These are phyloP conservation scores for Sturnira hondurensis DNA, from an alignment of 2,113 vertebrate species.

Conservation along the genomic window DNA sequence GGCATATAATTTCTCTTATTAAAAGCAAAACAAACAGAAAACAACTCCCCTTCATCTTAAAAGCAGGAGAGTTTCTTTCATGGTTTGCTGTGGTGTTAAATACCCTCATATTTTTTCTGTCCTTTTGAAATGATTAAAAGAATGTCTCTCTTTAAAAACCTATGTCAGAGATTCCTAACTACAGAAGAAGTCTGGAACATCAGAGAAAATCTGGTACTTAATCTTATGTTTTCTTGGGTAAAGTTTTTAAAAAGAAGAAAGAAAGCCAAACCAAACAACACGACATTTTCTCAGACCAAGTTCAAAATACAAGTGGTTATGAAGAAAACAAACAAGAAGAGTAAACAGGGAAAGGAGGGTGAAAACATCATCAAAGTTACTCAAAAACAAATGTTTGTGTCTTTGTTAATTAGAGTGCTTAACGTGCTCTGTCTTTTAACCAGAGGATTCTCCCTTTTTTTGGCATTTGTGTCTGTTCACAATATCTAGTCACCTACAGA, in stretches of 20 bases:
- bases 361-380: conserved; percentile 31
- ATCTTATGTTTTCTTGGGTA: background rate
- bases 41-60: background rate
- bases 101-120: background rate
- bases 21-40: background rate
- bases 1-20: background rate
- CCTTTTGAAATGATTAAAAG: background rate
- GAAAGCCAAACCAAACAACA: background rate
- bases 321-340: background rate
- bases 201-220: background rate
- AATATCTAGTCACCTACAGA: conserved; percentile 67
- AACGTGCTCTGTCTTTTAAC: conserved; percentile 55
- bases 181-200: background rate
- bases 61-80: background rate
- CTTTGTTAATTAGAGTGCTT: conserved; percentile 28
- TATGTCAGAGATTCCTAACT: background rate
- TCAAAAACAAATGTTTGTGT: conserved; percentile 66
- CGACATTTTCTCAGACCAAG: background rate
- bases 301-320: background rate
- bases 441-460: conserved; percentile 63
- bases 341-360: background rate
- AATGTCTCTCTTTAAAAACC: background rate
- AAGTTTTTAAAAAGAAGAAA: background rate
- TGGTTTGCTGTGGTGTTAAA: background rate
- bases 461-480: conserved; percentile 63